Evolutionary conservation across 2,888 invertebrate genomes (phyloP), one percentile per base, ranked within the genome.

Genomic region (Tridacna crocea): DNA sequence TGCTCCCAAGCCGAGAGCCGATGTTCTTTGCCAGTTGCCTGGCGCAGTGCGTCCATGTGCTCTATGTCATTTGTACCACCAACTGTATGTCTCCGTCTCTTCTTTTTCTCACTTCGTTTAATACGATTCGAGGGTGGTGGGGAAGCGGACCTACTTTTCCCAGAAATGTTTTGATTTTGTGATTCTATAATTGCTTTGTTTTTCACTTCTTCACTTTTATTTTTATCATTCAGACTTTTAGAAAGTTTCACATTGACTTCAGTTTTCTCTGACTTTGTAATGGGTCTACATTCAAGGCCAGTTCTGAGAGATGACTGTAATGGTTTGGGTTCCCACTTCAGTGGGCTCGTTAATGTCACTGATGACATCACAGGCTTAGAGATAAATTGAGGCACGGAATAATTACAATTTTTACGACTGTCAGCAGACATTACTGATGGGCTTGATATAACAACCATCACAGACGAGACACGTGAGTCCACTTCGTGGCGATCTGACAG

Each of bases 61-160:
- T 96, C 96, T 26, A 96, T 97, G 95, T 98, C 98, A 95, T 97
- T 97, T n/a, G 97, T 97, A 77, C 98, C 98, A 84, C 98, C 98
- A 13, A 98, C 98, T 0, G 98, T 98, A 95, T 98, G 98, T 47
- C 98, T 96, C 65, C 98, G 96, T 95, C 89, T 87, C 60, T 84
- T 85, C 13, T 83, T 78, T 48, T 88, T 88, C 68, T 83, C 88
- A 72, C 51, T 85, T 75, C 73, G 80, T 82, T 83, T 89, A 79
- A 80, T 77, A 85, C 85, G 80, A 51, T 66, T 74, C 6, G 76
- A 60, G 17, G 85, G 86, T 13, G 81, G 84, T 0, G 90, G 85
- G 2, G 90, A 88, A 24, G 81, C 83, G 36, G 86, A 86, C 36
- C 75, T 46, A 66, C 75, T 75, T 65, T 75, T 75, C 15, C 75